Percentiles rank a stretch among this genome's conserved stretches.
Conservation (phyloP, 2,113 vertebrate genomes). For the Sylvicapra grimmia region DNA sequence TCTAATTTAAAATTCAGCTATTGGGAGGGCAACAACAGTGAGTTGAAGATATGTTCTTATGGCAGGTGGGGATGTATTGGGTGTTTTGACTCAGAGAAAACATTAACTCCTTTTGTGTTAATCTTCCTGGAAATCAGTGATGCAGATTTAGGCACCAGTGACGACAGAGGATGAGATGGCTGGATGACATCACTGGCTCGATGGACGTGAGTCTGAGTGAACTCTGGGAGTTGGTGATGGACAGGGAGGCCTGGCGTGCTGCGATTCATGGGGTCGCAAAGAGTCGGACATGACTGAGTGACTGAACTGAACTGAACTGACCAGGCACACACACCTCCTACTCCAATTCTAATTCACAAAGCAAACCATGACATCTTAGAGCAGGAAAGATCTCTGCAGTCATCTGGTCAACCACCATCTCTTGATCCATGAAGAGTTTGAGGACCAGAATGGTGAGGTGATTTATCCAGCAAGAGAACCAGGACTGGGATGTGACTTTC, state of each 20-base stretch:
- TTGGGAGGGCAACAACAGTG: not conserved
- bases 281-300: no score
- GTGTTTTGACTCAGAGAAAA: slow-evolving; percentile 5
- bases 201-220: no score
- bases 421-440: not conserved
- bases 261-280: no score
- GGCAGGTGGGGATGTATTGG: not conserved
- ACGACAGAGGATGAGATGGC: no score
- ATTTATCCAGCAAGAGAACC: not conserved
- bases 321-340: not conserved
- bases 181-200: no score
- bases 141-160: not conserved
- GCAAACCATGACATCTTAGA: not conserved
- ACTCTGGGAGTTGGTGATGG: no score
- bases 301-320: no score
- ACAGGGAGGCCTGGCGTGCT: no score
- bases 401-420: not conserved
- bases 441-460: not conserved
- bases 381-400: not conserved
- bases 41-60: slow-evolving; percentile 6
- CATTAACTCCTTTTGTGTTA: not conserved
- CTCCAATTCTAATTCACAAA: not conserved
- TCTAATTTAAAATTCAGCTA: slow-evolving; percentile 20
- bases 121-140: not conserved
- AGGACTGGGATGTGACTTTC: not conserved